Evolutionary conservation across 2,888 invertebrate genomes (phyloP).

Genomic region (Ctena decussata): DNA sequence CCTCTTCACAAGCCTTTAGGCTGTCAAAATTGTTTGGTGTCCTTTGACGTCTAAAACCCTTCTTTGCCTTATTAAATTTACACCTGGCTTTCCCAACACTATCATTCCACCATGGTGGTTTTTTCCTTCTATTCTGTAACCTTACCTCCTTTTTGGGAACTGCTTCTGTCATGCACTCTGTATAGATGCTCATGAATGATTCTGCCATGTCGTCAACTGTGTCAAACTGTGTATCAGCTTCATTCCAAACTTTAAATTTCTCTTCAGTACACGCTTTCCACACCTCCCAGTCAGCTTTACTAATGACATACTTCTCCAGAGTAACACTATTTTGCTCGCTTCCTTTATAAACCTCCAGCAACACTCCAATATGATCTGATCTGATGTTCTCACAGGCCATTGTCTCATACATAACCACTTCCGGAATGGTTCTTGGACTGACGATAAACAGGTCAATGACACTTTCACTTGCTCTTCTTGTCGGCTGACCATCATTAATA

Average conservation of each 20-base stretch:
- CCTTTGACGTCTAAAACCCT: slow-evolving; percentile 1
- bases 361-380: neutral
- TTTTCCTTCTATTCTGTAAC: neutral
- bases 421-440: slow-evolving; percentile 1
- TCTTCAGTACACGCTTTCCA: slow-evolving; percentile 1
- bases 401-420: slow-evolving; percentile 16
- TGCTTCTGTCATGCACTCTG: slow-evolving; percentile 21
- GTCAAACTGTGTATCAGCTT: neutral
- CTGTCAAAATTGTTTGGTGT: slow-evolving; percentile 10
- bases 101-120: slow-evolving; percentile 27
- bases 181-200: slow-evolving; percentile 8
- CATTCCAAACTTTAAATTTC: slow-evolving; percentile 21
- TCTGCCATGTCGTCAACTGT: slow-evolving; percentile 15
- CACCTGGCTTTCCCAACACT: neutral
- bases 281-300: neutral
- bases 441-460: slow-evolving; percentile 22
- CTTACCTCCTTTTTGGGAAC: slow-evolving; percentile 7
- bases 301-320: neutral
- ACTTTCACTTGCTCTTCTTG: slow-evolving; percentile 9
- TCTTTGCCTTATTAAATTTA: slow-evolving; percentile 10
- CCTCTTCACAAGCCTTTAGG: neutral
- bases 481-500: slow-evolving; percentile 6
- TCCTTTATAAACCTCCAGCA: neutral
- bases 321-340: neutral
- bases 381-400: slow-evolving; percentile 5